Base-by-base conservation (phyloP, 2,113 vertebrate genomes). In the Indicator indicator region DNA sequence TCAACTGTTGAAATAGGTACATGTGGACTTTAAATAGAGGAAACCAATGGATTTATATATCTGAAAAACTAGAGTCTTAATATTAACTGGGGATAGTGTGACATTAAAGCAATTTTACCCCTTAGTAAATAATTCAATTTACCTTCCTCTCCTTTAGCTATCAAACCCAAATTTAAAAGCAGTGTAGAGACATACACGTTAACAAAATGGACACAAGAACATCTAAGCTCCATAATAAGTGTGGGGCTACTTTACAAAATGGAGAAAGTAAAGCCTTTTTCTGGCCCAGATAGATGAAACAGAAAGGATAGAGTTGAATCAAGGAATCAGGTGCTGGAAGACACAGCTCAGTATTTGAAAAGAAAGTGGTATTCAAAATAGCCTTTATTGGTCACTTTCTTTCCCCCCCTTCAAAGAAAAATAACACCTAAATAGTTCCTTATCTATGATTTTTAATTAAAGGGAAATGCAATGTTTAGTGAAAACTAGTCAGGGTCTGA, bases 321-420 rank as follows among this genome's bases (percentile, higher is more conserved):
- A 68, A 32, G 42, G 56, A 74, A 73, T 42, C 5, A 65, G 12
- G 16, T 64, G 16, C 14, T 76, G 67, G 33, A 84, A 78, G 63
- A 76, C 70, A 65, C 26, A 73, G 17, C 14, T 73, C 74, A 36
- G 19, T 38, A 32, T 56, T 73, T 83, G 42, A 63, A 85, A 94
- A 67, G 24, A 60, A 87, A 83, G 26, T 24, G 32, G 13, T 80
- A 63, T 79, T 62, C n/a, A 82, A 65, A 89, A 32, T 21, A 67
- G n/a, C 24, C 52, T 16, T 67, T 59, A 55, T 28, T 11, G 9
- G 28, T 73, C 38, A 33, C n/a, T 77, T 92, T 55, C 63, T 78
- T 91, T 89, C 24, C 79, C 12, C n/a, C 42, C 7, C 50, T 87
- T 83, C 27, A 12, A 73, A 79, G 69, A n/a, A 72, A 90, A 82